Base-by-base conservation (phyloP, 1,140 invertebrate genomes). In the Zaprionus vittiger region DNA sequence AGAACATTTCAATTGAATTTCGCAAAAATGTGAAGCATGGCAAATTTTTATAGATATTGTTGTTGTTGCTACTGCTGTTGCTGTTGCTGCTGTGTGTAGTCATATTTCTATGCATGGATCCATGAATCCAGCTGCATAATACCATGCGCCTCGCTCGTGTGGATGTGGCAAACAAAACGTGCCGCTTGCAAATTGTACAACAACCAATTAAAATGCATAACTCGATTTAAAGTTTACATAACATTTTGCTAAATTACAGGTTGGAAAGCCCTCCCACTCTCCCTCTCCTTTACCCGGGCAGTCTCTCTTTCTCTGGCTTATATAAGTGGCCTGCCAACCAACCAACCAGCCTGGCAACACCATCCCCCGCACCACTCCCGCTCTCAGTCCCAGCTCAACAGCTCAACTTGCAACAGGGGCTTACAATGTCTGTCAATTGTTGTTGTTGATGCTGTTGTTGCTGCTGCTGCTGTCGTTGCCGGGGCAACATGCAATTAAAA, bases 141-240 rank as follows among this genome's bases (percentile, higher is more conserved):
- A 80, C n/a, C n/a, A 47, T 78, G 78, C 77, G 67, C 64, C 37
- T 61, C 44, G 9, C 26, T 60, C 64, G 69, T 80, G 64, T 63
- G 60, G 80, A 86, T 87, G 84, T 81, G 84, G 83, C 84, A 89
- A 89, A 87, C 84, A 87, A 87, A 87, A 89, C 84, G 84, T 87
- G 84, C 84, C 84, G 84, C 84, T 89, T 87, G 74, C 81, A 81
- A 89, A 89, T 87, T 90, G 84, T 87, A 84, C 84, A 87, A 87
- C 84, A 87, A 90, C 84, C 84, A 87, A 87, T 87, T 87, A 87
- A 87, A 87, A 90, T 87, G 84, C 84, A 87, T 87, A 87, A 87
- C 84, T 87, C 81, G 84, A 87, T 87, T 87, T 87, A 87, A 87
- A 87, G 84, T 87, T 87, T 87, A 87, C 81, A 87, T 87, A 87